These are phyloP conservation scores for Cricetomys ansorgei DNA, from an alignment of 2,113 vertebrate species.

Conservation along the genomic window DNA sequence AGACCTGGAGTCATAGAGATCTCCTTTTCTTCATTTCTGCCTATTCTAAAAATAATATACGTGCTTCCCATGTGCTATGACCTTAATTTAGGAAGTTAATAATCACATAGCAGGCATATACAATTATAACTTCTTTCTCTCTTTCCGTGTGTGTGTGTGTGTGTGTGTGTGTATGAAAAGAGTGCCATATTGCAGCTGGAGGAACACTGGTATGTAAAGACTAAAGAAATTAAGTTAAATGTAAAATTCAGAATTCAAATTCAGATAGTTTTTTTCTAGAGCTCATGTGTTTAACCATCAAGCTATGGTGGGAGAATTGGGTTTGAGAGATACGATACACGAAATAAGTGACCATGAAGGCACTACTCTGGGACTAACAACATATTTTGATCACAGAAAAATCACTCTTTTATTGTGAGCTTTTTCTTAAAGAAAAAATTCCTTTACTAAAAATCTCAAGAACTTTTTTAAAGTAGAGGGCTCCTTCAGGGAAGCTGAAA, in stretches of 20 bases:
- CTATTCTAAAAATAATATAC: background rate
- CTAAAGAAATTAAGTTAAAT: background rate
- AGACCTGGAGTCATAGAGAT: background rate
- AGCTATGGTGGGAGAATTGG: background rate
- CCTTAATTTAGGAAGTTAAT: constrained; percentile 3
- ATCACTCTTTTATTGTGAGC: constrained; percentile 20
- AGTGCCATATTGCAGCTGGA: background rate
- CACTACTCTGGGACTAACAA: background rate
- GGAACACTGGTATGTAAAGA: background rate
- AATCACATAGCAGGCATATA: background rate
- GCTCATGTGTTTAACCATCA: background rate
- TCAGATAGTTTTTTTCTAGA: background rate
- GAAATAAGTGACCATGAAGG: background rate
- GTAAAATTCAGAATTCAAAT: constrained; percentile 2
- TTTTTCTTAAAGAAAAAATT: constrained; percentile 14
- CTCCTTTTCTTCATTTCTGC: background rate
- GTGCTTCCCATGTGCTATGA: background rate
- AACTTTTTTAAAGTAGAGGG: background rate
- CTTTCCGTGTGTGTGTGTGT: background rate
- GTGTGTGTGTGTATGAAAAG: background rate
- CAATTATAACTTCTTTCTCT: background rate
- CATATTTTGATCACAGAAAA: background rate
- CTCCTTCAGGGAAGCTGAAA: background rate
- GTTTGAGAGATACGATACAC: background rate
- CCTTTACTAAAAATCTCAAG: constrained; percentile 18